Percentiles rank a stretch among this genome's conserved stretches.
These are phyloP conservation scores for Amphilophus citrinellus DNA, from an alignment of 2,113 vertebrate species.

Conservation along the genomic window DNA sequence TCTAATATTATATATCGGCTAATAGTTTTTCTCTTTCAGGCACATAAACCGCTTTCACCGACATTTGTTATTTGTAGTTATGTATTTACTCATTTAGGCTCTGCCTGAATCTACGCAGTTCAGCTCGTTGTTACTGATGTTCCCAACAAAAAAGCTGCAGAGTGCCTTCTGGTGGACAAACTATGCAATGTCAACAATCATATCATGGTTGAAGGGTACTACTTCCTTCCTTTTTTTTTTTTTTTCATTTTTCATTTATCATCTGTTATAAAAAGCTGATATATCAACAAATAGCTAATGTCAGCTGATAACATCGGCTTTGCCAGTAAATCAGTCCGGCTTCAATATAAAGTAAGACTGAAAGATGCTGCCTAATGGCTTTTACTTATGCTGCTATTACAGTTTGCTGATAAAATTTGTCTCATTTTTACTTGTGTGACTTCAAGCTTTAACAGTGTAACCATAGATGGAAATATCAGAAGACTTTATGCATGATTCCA, in stretches of 20 bases:
- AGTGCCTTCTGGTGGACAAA: background rate
- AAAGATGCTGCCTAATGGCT: background rate
- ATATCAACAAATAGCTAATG: background rate
- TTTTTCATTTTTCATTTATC: background rate
- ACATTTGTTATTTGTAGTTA: no score
- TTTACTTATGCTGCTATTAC: background rate
- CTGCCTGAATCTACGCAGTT: background rate
- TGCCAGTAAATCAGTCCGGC: background rate
- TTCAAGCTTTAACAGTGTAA: background rate
- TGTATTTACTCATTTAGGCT: background rate
- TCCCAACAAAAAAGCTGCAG: background rate
- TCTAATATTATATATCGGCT: background rate
- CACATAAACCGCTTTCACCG: background rate
- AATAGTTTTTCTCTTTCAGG: background rate
- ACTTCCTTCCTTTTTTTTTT: background rate
- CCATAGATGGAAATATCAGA: conserved; percentile 2
- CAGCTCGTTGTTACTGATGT: background rate
- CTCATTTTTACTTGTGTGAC: background rate
- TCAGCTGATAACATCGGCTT: background rate
- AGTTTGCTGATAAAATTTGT: background rate
- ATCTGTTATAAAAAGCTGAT: background rate
- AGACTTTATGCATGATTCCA: background rate
- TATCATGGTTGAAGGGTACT: background rate
- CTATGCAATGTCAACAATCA: background rate
- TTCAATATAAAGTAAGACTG: background rate